Base-by-base conservation (phyloP, 2,113 vertebrate species). In the Dinomys branickii region DNA sequence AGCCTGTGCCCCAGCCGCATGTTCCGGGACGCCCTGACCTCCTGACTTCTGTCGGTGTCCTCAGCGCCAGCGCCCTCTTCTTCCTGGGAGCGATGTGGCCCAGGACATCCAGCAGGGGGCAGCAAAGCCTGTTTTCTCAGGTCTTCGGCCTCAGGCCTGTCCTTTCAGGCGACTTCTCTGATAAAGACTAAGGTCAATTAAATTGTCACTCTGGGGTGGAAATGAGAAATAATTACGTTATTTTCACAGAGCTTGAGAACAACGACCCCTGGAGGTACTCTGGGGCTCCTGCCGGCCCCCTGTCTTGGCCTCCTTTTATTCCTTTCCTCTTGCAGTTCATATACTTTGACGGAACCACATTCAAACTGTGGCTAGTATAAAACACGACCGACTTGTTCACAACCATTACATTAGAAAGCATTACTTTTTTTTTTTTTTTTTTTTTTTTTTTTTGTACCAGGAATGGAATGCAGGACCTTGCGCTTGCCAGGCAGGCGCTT, bases 91-190 rank as follows among this genome's bases (percentile, higher is more conserved):
- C 84, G 50, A 41, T 6, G 5, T 41, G 92, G 59, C 44, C n/a
- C 44, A 20, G 9, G 17, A 0, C 1, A 0, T 81, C 89, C 97
- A 97, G 92, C 90, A 98, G 97, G 93, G 95, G 96, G 96, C 96
- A 94, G 87, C 96, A 97, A 54, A 97, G 97, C 30, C 92, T 65
- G 69, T 12, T 24, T 19, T 73, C 61, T 90, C 38, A 69, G 5
- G 12, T 13, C 56, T 56, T 78, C 16, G 54, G 16, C 19, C 3
- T 35, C 30, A 1, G 10, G 3, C 30, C 10, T 6, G 26, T 61
- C 3, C n/a, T 73, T 85, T 77, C 71, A 69, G 56, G 91, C 22
- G 91, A 75, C 3, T 80, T 71, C 14, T 3, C 80, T 87, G 59
- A 20, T 26, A 5, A 90, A 83, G 5, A 58, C 38, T 35, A 38